Evolutionary conservation across 1,140 invertebrate genomes (phyloP), one percentile per base, ranked within the genome.

Genomic region (Tachypleus tridentatus): DNA sequence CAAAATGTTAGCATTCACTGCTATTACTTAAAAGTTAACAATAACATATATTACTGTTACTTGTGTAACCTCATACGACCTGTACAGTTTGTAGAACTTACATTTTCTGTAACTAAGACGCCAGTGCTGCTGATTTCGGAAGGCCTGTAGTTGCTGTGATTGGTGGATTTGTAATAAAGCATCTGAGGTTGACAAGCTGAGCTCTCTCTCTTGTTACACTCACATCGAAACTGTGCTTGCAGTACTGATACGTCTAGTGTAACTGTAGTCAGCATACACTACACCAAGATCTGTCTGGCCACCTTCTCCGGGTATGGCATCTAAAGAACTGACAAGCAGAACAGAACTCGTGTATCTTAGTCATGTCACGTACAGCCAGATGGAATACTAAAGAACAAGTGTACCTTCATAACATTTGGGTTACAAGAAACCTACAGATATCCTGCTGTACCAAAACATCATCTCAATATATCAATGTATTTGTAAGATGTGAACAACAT

Each of bases 231-330:
- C 72, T 70, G 77, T 77, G 66, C 75, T 74, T 8, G 75, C 76
- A 4, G 77, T 77, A 69, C 77, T 79, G 58, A 80, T 77, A 53
- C 77, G 72, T 0, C 77, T 67, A 48, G 67, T 67, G 61, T 71
- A 71, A 52, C 72, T 71, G 57, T 73, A 73, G 50, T 73, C 72
- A 7, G 64, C 60, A 4, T 29, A 65, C 5, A 70, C 67, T 51
- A 62, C 50, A 8, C 70, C 69, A 10, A 72, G 65, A 57, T 86
- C 84, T 3, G 80, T 76, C 64, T 83, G 85, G 49, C 69, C 64
- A 29, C 60, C 66, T 49, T 66, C 61, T 47, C 9, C 56, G 7
- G 59, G 56, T 11, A 67, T 56, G n/a, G 51, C 60, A n/a, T 61
- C 57, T 8, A 61, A 64, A 54, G 65, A 58, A 11, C 62, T 63